Evolutionary conservation across 2,113 vertebrate genomes (phyloP).

Genomic region (Nettapus auritus): DNA sequence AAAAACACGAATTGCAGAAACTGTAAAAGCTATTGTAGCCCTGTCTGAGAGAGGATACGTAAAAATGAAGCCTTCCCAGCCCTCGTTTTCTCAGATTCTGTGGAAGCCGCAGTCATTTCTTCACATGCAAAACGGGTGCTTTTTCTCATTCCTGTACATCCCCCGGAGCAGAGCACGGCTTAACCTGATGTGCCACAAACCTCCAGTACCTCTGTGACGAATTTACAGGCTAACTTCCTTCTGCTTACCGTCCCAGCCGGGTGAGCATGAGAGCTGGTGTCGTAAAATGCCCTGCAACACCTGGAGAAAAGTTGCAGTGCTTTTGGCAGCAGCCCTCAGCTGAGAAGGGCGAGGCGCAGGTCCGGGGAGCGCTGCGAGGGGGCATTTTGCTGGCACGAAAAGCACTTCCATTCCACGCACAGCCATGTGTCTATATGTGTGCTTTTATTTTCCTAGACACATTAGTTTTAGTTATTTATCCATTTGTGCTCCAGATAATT

Average conservation of each 20-base stretch:
- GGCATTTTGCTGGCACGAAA: slow-evolving; percentile 60
- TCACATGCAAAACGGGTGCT: not conserved
- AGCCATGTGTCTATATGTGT: slow-evolving; percentile 71
- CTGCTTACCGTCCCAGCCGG: not conserved
- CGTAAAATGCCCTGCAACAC: slow-evolving; percentile 6
- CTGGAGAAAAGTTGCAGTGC: not conserved
- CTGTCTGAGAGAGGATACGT: not conserved
- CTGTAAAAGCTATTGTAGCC: not conserved
- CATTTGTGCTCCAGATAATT: slow-evolving; percentile 74
- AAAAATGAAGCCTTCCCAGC: not conserved
- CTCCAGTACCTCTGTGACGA: not conserved
- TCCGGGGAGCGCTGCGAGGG: slow-evolving; percentile 34
- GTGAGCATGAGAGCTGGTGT: not conserved
- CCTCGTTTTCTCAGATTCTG: not conserved
- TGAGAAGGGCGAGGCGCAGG: not conserved
- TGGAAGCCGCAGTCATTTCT: not conserved
- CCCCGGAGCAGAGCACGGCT: not conserved
- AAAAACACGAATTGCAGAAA: not conserved
- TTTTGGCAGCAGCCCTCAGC: slow-evolving; percentile 27
- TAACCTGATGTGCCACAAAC: not conserved
- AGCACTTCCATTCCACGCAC: slow-evolving; percentile 54
- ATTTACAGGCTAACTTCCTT: not conserved
- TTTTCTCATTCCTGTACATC: not conserved
- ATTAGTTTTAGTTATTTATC: slow-evolving; percentile 75
- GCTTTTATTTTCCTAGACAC: slow-evolving; percentile 75